Base-by-base conservation (phyloP, 1,140 invertebrate species). In the Temnothorax longispinosus region DNA sequence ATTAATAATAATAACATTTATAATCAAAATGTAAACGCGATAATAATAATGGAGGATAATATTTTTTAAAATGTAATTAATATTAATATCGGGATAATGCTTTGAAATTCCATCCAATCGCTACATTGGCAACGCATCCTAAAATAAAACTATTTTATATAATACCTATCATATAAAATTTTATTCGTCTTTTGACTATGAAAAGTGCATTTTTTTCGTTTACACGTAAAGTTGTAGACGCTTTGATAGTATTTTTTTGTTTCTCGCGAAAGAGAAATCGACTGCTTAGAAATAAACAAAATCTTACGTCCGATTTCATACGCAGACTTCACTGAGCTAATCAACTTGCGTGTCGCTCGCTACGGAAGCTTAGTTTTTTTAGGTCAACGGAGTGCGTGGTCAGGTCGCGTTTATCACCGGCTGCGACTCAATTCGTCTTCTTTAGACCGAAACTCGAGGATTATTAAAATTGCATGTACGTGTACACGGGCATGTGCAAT, bases 331-430 rank as follows among this genome's bases (percentile, higher is more conserved):
- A 15, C 32, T 3, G 41, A 13, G 15, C 27, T 74, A 62, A 62
- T 85, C 58, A 64, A 85, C 41, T 7, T 72, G 38, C 52, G 44
- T 21, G 35, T 62, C 44, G 54, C 32, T 44, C 18, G 47, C 44
- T 69, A 69, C 41, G 41, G n/a, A 27, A 69, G 13, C 35, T 50
- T 32, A 52, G 44, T 4, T 38, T 85, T 82, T 85, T 85, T 76
- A 85, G 81, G 56, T 85, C 71, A 85, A 50, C 2, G 18, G 3
- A 15, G 18, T 76, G 81, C 81, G 54, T 85, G 56, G 71, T 27
- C 81, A 76, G 44, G 32, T 62, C 47, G 32, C 47, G 56, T 85
- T 85, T 76, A 76, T 64, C 41, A 62, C 21, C 15, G 27, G 11
- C 27, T 7, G 35, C 50, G 38, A 41, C 76, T 65, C 60, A 60